A percentile compares a stretch with the other conserved stretches of the same genome.
These are phyloP conservation scores for Apeira syringaria DNA, from an alignment of 2,888 invertebrate species.

Conservation along the genomic window DNA sequence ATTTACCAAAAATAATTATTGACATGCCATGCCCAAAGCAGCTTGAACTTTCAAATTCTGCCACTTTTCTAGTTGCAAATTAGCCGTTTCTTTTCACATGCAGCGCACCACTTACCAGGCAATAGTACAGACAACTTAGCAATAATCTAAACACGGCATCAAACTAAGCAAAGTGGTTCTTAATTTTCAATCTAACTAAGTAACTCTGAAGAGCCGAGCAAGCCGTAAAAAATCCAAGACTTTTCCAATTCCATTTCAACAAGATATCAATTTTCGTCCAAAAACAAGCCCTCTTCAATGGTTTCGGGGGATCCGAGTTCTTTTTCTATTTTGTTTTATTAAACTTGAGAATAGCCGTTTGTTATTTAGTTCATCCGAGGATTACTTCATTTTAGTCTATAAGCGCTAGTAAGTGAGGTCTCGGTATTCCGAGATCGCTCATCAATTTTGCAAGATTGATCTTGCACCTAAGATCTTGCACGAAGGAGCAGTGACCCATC, in stretches of 20 bases:
- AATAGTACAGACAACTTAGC: constrained; percentile 6
- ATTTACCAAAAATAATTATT: too few species aligned
- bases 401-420: too few species aligned
- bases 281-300: constrained; percentile 20
- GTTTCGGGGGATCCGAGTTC: constrained; percentile 3
- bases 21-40: too few species aligned
- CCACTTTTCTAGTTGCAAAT: too few species aligned
- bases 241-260: constrained; percentile 26
- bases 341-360: constrained; percentile 8
- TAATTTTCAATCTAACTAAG: constrained; percentile 23
- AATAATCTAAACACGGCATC: constrained; percentile 5
- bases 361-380: constrained; percentile 9
- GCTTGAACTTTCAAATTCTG: too few species aligned
- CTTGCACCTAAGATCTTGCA: too few species aligned
- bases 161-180: constrained; percentile 18
- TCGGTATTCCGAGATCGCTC: too few species aligned
- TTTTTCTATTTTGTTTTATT: constrained; percentile 16
- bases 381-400: too few species aligned
- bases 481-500: too few species aligned
- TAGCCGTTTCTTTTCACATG: too few species aligned
- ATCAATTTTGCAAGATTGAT: too few species aligned
- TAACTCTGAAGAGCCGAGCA: constrained; percentile 13
- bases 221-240: constrained; percentile 27
- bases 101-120: too few species aligned
- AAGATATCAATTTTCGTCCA: constrained; percentile 23